Conservation (phyloP, 2,888 invertebrate species). For the Pammene aurita region DNA sequence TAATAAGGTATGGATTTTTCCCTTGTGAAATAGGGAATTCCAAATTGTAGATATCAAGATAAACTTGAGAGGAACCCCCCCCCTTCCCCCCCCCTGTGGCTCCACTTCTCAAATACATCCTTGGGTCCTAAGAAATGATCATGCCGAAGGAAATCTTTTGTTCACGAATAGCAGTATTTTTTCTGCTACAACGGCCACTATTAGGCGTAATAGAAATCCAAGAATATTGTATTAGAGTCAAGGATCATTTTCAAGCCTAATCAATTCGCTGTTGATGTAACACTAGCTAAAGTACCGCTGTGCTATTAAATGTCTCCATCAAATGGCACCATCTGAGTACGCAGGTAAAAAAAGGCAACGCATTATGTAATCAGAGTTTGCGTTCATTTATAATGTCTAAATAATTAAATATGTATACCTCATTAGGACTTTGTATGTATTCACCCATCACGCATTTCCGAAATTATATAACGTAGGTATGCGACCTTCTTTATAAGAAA, state of each 20-base stretch:
- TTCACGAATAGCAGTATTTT: too few species aligned
- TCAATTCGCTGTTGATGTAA: not conserved
- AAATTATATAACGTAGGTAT: conserved; percentile 25
- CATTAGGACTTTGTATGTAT: conserved; percentile 9
- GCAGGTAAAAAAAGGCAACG: not conserved
- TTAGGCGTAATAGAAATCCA: not conserved
- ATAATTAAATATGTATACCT: not conserved
- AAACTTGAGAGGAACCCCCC: too few species aligned
- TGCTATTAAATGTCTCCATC: not conserved
- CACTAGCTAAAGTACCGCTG: not conserved
- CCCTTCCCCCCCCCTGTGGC: too few species aligned
- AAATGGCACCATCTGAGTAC: not conserved
- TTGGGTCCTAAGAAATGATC: too few species aligned
- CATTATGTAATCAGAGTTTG: not conserved
- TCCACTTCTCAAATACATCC: too few species aligned
- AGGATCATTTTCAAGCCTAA: not conserved
- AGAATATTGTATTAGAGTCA: not conserved
- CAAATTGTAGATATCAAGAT: too few species aligned
- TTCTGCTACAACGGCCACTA: too few species aligned
- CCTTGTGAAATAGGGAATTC: too few species aligned
- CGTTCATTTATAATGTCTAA: not conserved
- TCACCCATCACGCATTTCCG: conserved; percentile 7
- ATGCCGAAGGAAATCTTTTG: too few species aligned
- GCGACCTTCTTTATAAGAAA: conserved; percentile 15
- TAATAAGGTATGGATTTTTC: too few species aligned